phyloP scores from a whole-genome alignment of 2,797 vertebrate genomes.

The Gallinago stenura region DNA sequence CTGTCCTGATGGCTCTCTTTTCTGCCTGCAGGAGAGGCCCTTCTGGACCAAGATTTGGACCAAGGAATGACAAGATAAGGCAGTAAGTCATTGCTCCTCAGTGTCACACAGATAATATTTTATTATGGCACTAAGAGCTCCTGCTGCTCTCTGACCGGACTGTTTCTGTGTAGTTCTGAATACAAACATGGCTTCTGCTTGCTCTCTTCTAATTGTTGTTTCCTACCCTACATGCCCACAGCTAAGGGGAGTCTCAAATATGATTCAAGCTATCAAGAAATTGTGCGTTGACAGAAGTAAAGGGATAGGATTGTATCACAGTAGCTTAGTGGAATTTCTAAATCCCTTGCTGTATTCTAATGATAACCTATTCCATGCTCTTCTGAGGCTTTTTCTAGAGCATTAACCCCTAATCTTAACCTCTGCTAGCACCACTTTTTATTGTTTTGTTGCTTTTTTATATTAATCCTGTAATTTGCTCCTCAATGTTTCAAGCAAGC shows the following conservation, averaged over 20 bases:
- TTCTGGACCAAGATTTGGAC: constrained; percentile 93
- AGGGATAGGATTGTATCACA: not conserved
- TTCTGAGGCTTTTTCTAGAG: not conserved
- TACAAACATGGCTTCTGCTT: not conserved
- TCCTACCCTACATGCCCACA: not conserved
- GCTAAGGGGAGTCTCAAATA: not conserved
- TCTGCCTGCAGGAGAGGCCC: constrained; percentile 89
- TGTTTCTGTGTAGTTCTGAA: not conserved
- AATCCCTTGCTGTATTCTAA: not conserved
- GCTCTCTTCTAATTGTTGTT: not conserved
- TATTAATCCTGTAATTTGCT: not conserved
- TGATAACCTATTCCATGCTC: not conserved
- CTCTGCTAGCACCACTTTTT: not conserved
- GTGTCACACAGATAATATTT: not conserved
- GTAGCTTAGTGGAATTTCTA: not conserved
- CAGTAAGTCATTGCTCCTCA: constrained; percentile 86
- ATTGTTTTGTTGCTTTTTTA: not conserved
- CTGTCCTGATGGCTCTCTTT: not conserved
- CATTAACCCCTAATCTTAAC: not conserved
- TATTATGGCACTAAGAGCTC: not conserved
- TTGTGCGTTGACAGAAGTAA: not conserved
- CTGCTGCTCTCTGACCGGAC: not conserved
- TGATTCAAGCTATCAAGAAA: not conserved
- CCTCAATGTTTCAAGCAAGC: not conserved
- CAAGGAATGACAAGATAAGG: constrained; percentile 96